These are phyloP conservation scores for Leistus spinibarbis DNA, from an alignment of 2,888 invertebrate genomes.

Conservation along the genomic window DNA sequence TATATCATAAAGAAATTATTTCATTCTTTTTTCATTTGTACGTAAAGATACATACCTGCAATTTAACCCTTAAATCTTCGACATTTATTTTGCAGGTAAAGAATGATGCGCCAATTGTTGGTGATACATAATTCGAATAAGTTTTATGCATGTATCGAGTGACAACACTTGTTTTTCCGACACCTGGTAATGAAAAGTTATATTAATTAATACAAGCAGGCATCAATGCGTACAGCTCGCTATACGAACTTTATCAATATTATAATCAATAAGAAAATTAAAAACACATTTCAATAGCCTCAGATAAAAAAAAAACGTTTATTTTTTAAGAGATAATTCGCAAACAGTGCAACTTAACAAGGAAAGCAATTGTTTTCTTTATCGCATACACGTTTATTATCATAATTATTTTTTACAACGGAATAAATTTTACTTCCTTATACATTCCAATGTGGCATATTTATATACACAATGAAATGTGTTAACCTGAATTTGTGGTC, in stretches of 20 bases:
- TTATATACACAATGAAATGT: no score
- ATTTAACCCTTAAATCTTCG: conserved; percentile 72
- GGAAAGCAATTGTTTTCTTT: no score
- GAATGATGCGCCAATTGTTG: conserved; percentile 90
- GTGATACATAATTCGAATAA: conserved; percentile 75
- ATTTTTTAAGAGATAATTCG: no score
- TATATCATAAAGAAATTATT: not conserved
- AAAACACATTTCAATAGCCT: no score
- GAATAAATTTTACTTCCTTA: no score
- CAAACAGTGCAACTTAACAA: no score
- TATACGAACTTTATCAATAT: not conserved
- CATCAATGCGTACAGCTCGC: no score
- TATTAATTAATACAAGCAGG: not conserved
- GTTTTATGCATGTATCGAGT: conserved; percentile 80
- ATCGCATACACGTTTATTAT: no score
- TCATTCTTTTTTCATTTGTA: not conserved
- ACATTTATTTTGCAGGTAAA: conserved; percentile 83
- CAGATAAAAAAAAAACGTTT: no score
- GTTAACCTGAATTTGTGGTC: no score
- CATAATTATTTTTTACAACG: no score
- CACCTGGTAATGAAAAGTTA: conserved; percentile 66
- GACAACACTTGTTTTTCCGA: conserved; percentile 88
- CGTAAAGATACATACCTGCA: conserved; percentile 66
- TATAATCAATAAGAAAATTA: not conserved
- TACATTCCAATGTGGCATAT: no score